These are phyloP conservation scores for Drosophila testacea DNA, from an alignment of 2,888 invertebrate genomes.

Conservation along the genomic window DNA sequence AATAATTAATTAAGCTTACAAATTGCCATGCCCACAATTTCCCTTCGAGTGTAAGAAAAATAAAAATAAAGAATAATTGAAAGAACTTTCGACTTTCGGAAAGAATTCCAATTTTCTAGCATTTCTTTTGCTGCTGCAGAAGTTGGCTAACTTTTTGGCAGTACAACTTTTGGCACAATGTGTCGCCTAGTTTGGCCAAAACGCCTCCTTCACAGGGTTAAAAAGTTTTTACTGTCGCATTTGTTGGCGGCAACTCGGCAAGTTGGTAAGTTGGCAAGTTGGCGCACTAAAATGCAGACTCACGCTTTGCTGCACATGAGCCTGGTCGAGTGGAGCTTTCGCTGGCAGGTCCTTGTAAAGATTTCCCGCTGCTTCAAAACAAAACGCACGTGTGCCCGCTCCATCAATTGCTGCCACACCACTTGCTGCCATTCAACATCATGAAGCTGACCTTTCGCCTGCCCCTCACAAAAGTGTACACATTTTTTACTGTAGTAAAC, in stretches of 20 bases:
- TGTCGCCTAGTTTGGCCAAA: slow-evolving; percentile 54
- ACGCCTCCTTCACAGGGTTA: not conserved
- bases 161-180: slow-evolving; percentile 72
- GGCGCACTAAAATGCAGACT: slow-evolving; percentile 71
- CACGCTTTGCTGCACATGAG: slow-evolving; percentile 42
- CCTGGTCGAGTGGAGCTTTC: slow-evolving; percentile 40
- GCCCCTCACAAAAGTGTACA: slow-evolving; percentile 30
- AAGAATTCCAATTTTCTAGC: slow-evolving; percentile 78
- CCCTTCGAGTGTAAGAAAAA: slow-evolving; percentile 7
- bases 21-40: slow-evolving; percentile 53
- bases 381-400: slow-evolving; percentile 66
- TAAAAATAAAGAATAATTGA: not conserved
- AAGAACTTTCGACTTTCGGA: slow-evolving; percentile 56
- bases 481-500: slow-evolving; percentile 41
- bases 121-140: slow-evolving; percentile 55
- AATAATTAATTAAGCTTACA: slow-evolving; percentile 77
- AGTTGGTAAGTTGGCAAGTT: slow-evolving; percentile 38
- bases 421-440: slow-evolving; percentile 28
- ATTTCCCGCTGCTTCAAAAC: slow-evolving; percentile 55
- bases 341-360: slow-evolving; percentile 50
- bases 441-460: slow-evolving; percentile 64
- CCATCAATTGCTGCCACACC: slow-evolving; percentile 20
- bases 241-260: slow-evolving; percentile 49
- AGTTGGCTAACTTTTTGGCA: slow-evolving; percentile 49
- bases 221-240: slow-evolving; percentile 79